These are phyloP conservation scores for Spodoptera litura DNA, from an alignment of 1,140 invertebrate genomes.

Conservation along the genomic window DNA sequence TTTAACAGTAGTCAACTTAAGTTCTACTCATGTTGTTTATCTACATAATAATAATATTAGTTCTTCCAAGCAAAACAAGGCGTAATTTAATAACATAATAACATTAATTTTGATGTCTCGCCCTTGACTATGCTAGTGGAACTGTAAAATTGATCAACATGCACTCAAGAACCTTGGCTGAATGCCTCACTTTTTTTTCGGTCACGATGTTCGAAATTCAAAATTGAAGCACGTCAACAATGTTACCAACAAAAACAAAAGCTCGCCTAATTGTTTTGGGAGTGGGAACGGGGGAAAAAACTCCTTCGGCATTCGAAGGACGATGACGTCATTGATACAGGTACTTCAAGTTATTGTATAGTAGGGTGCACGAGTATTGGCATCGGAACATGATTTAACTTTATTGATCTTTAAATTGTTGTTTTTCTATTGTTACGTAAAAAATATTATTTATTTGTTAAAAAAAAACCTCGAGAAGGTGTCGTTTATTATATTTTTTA, in stretches of 20 bases:
- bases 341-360: conserved; percentile 59
- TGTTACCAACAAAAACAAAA: conserved; percentile 70
- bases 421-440: too few relatives aligned
- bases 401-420: not conserved
- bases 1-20: too few relatives aligned
- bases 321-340: conserved; percentile 72
- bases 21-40: too few relatives aligned
- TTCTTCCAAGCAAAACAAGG: conserved; percentile 15
- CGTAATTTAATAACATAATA: conserved; percentile 5
- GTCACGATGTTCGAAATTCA: conserved; percentile 54
- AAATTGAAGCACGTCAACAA: conserved; percentile 57
- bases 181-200: conserved; percentile 31
- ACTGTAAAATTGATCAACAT: conserved; percentile 28
- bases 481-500: not conserved
- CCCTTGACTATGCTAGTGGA: conserved; percentile 18
- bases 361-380: conserved; percentile 56
- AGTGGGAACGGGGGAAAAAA: conserved; percentile 62
- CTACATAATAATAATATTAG: not conserved
- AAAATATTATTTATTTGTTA: not conserved
- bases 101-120: not conserved
- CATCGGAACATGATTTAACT: conserved; percentile 18
- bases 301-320: conserved; percentile 74
- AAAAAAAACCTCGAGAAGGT: too few relatives aligned
- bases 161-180: conserved; percentile 40
- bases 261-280: conserved; percentile 70